A percentile compares a stretch with the other conserved stretches of the same genome.
Evolutionary conservation across 1,140 invertebrate genomes (phyloP).

Genomic region (Ylistrum balloti): DNA sequence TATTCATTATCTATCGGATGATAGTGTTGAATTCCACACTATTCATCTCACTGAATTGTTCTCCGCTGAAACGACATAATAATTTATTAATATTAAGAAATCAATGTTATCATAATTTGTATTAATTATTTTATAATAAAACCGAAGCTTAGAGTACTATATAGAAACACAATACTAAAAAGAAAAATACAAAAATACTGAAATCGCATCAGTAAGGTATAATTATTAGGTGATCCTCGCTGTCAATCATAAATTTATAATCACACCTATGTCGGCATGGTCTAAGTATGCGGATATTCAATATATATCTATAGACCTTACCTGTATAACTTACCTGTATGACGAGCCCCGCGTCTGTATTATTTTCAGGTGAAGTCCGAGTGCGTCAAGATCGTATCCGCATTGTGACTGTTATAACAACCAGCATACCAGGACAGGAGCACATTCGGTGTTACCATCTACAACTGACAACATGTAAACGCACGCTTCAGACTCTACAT

Average conservation of each 20-base stretch:
- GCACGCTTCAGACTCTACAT: not conserved
- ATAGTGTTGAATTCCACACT: no score
- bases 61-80: no score
- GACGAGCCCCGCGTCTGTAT: not conserved
- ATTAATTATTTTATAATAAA: not conserved
- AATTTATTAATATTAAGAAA: no score
- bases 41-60: no score
- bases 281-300: not conserved
- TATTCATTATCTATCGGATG: no score
- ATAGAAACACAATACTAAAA: no score
- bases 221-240: no score
- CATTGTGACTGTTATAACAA: not conserved
- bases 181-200: not conserved
- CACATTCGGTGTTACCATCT: not conserved
- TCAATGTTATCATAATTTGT: no score
- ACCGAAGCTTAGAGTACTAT: not conserved
- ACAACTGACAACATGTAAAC: not conserved
- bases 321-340: constrained; percentile 26
- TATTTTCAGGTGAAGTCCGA: not conserved
- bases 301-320: constrained; percentile 6
- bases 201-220: no score
- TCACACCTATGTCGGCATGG: not conserved
- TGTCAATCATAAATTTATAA: not conserved
- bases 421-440: not conserved
- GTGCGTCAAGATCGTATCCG: constrained; percentile 26